phyloP scores from a whole-genome alignment of 2,888 invertebrate genomes.

The Pyrgus malvae region DNA sequence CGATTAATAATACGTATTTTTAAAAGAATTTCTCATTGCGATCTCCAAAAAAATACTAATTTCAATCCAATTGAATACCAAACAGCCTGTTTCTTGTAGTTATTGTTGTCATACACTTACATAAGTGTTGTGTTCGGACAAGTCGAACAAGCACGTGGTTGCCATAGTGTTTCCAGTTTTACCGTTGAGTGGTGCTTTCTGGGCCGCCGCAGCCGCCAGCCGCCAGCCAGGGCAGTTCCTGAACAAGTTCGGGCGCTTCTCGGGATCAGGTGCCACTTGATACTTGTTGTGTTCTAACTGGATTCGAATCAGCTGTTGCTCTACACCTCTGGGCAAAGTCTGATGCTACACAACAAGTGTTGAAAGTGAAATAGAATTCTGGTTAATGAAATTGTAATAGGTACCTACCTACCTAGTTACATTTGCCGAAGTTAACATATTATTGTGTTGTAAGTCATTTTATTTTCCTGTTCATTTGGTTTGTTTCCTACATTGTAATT shows the following conservation, averaged over 20 bases:
- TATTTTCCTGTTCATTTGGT: too few species aligned
- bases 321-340: slow-evolving; percentile 43
- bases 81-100: background rate
- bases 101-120: slow-evolving; percentile 3
- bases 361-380: background rate
- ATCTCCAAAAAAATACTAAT: too few species aligned
- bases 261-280: slow-evolving; percentile 75
- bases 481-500: too few species aligned
- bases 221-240: slow-evolving; percentile 62
- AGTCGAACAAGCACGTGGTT: slow-evolving; percentile 73
- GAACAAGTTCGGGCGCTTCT: slow-evolving; percentile 77
- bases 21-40: background rate
- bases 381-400: too few species aligned
- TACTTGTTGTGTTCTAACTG: slow-evolving; percentile 79
- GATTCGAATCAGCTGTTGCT: slow-evolving; percentile 75
- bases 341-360: background rate
- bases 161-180: slow-evolving; percentile 75
- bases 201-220: slow-evolving; percentile 43
- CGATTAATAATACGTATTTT: too few species aligned
- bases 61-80: too few species aligned
- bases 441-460: too few species aligned
- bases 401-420: too few species aligned
- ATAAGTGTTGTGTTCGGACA: slow-evolving; percentile 49
- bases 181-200: slow-evolving; percentile 65
- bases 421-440: too few species aligned